A percentile compares a stretch with the other conserved stretches of the same genome.
Conservation (phyloP, 2,113 vertebrate genomes). For the Ornithorhynchus anatinus region DNA sequence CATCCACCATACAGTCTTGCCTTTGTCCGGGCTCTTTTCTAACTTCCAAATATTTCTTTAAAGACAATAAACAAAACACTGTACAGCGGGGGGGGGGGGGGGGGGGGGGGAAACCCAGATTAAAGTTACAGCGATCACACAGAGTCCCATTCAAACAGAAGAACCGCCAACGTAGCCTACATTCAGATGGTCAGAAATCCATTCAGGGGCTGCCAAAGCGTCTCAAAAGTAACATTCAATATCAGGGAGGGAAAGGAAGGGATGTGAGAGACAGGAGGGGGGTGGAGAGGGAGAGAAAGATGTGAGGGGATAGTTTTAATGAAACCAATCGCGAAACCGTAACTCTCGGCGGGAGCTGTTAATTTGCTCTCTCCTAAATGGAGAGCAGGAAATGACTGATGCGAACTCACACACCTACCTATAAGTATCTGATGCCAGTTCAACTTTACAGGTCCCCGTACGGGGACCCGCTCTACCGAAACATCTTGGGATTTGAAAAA, state of each 20-base stretch:
- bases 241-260: not conserved
- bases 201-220: not conserved
- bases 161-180: conserved; percentile 24
- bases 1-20: not conserved
- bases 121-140: conserved; percentile 21
- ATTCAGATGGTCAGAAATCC: conserved; percentile 25
- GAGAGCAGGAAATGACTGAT: too few relatives aligned
- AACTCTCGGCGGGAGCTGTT: too few relatives aligned
- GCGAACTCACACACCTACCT: too few relatives aligned
- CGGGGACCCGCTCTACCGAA: not conserved
- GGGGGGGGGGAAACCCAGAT: conserved; percentile 9
- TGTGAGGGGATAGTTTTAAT: not conserved
- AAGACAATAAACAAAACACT: conserved; percentile 34
- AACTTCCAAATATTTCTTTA: conserved; percentile 13
- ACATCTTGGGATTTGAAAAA: not conserved
- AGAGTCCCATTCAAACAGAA: conserved; percentile 33
- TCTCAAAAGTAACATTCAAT: conserved; percentile 48
- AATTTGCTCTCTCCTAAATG: too few relatives aligned
- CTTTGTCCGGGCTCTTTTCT: conserved; percentile 15
- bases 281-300: not conserved
- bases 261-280: not conserved
- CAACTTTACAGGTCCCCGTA: not conserved
- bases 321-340: too few relatives aligned
- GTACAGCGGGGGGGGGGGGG: conserved; percentile 2
- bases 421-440: not conserved